These are phyloP conservation scores for Lycophotia porphyrea DNA, from an alignment of 2,888 invertebrate species.

Conservation along the genomic window DNA sequence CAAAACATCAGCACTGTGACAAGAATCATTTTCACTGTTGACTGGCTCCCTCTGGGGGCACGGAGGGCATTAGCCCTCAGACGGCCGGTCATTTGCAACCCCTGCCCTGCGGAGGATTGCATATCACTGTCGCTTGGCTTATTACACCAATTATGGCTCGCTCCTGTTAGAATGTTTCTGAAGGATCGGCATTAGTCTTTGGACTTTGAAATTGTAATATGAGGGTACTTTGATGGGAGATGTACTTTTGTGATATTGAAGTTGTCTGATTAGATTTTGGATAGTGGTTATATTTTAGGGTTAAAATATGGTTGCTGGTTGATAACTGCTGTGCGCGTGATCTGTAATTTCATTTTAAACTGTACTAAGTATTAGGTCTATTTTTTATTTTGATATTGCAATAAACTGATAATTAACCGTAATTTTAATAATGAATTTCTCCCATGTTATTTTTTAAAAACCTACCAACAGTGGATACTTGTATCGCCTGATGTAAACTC, in stretches of 20 bases:
- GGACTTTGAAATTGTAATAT: constrained; percentile 28
- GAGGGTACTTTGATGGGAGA: constrained; percentile 7
- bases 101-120: constrained; percentile 63
- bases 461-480: neutral
- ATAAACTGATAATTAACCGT: neutral
- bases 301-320: neutral
- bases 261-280: neutral
- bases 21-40: constrained; percentile 62
- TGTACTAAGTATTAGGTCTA: neutral
- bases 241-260: constrained; percentile 18
- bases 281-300: neutral
- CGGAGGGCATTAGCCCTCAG: constrained; percentile 58
- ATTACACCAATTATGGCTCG: constrained; percentile 67
- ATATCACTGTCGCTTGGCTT: constrained; percentile 65
- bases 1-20: constrained; percentile 47
- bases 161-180: constrained; percentile 42
- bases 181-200: constrained; percentile 55
- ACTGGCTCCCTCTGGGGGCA: constrained; percentile 46
- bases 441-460: neutral
- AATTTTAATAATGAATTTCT: too few species aligned
- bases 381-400: neutral
- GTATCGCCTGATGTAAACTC: too few species aligned
- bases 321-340: too few species aligned
- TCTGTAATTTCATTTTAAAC: neutral
- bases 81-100: constrained; percentile 56